A percentile compares a stretch with the other conserved stretches of the same genome.
phyloP scores from a whole-genome alignment of 2,797 vertebrate genomes.

The Phrynocephalus forsythii region DNA sequence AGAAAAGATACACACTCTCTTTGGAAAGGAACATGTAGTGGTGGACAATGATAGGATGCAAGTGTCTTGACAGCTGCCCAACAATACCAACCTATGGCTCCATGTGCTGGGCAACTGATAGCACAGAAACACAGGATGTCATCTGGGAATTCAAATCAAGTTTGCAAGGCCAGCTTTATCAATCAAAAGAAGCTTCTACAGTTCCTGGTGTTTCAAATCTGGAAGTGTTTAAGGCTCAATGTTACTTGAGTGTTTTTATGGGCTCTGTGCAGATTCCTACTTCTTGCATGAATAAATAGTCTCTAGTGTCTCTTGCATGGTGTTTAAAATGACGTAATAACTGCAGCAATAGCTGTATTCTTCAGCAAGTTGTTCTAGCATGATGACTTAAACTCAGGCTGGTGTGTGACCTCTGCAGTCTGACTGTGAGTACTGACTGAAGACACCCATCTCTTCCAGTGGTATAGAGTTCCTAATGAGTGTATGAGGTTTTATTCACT shows the following conservation, averaged over 20 bases:
- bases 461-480: background rate
- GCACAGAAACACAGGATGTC: background rate
- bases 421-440: background rate
- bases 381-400: background rate
- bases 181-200: background rate
- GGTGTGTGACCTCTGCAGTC: background rate
- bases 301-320: constrained; percentile 13
- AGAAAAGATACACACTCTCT: no score
- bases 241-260: background rate
- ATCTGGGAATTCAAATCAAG: no score
- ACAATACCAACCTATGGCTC: background rate
- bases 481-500: background rate
- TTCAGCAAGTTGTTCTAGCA: background rate
- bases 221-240: background rate
- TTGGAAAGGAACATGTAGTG: no score
- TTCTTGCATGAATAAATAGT: background rate
- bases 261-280: background rate
- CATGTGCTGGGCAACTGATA: background rate
- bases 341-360: background rate
- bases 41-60: background rate
- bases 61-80: background rate
- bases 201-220: background rate
- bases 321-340: constrained; percentile 1
- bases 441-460: background rate
- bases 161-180: background rate